These are phyloP conservation scores for Urocynchramus pylzowi DNA, from an alignment of 2,113 vertebrate species.

Conservation along the genomic window DNA sequence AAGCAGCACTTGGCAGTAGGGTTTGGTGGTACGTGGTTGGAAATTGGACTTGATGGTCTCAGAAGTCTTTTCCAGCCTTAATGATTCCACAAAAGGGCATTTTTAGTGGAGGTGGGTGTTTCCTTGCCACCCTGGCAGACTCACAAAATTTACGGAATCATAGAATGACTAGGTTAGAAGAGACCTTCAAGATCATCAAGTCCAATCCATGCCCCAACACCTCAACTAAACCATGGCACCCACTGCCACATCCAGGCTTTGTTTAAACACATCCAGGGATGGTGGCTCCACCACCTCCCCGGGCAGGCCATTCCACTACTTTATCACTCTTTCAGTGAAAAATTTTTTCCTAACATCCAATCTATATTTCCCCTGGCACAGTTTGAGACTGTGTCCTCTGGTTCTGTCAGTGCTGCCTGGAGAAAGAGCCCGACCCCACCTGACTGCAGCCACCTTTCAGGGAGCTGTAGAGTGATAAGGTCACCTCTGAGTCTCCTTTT, in stretches of 20 bases:
- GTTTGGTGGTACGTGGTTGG: background rate
- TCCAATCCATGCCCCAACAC: background rate
- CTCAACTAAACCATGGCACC: background rate
- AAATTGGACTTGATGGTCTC: rapidly evolving
- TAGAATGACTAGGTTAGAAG: background rate
- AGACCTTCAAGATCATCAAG: background rate
- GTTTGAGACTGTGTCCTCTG: no score
- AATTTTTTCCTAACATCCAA: background rate
- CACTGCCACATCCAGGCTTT: background rate
- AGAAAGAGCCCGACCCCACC: background rate
- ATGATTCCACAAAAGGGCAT: background rate
- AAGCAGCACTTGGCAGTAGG: rapidly evolving
- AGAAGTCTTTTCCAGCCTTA: background rate
- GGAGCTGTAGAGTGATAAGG: background rate
- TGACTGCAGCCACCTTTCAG: background rate
- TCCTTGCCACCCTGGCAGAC: rapidly evolving
- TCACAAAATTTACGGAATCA: background rate
- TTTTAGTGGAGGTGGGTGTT: rapidly evolving
- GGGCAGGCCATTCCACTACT: background rate
- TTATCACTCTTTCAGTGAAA: background rate
- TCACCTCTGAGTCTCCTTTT: background rate
- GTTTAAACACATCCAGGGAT: background rate
- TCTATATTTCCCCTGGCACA: background rate
- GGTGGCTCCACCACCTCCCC: background rate
- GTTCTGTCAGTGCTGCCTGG: background rate